Evolutionary conservation across 2,888 invertebrate species (phyloP).

Genomic region (Heliconius erato): DNA sequence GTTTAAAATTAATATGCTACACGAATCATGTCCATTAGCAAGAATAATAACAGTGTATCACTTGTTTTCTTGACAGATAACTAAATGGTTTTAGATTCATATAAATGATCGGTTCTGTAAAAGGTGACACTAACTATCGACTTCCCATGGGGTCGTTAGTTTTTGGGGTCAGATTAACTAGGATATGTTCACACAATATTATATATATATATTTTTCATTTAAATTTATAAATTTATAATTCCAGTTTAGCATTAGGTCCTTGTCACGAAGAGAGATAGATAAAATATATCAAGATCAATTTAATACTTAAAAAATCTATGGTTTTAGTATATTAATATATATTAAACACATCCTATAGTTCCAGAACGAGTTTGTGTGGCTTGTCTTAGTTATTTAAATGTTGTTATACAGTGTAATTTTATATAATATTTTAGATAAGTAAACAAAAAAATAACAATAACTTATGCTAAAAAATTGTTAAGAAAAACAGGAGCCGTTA

Average conservation of each 20-base stretch:
- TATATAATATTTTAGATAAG: too few species aligned
- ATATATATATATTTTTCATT: neutral
- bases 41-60: slow-evolving; percentile 39
- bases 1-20: slow-evolving; percentile 34
- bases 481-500: too few species aligned
- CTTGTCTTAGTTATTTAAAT: too few species aligned
- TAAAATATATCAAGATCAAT: too few species aligned
- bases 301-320: too few species aligned
- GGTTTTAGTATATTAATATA: too few species aligned
- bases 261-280: too few species aligned
- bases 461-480: too few species aligned
- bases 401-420: too few species aligned
- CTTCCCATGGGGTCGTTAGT: slow-evolving; percentile 58
- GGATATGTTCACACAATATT: neutral
- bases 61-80: slow-evolving; percentile 44
- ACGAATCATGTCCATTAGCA: slow-evolving; percentile 36
- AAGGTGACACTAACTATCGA: slow-evolving; percentile 67
- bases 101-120: slow-evolving; percentile 69
- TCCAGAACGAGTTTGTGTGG: too few species aligned
- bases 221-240: neutral
- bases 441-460: too few species aligned
- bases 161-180: slow-evolving; percentile 24
- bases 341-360: too few species aligned
- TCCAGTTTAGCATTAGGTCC: neutral
- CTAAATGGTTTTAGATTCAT: slow-evolving; percentile 60